Evolutionary conservation across 2,888 invertebrate species (phyloP), one percentile per base, ranked within the genome.

Genomic region (Geotrupes spiniger): DNA sequence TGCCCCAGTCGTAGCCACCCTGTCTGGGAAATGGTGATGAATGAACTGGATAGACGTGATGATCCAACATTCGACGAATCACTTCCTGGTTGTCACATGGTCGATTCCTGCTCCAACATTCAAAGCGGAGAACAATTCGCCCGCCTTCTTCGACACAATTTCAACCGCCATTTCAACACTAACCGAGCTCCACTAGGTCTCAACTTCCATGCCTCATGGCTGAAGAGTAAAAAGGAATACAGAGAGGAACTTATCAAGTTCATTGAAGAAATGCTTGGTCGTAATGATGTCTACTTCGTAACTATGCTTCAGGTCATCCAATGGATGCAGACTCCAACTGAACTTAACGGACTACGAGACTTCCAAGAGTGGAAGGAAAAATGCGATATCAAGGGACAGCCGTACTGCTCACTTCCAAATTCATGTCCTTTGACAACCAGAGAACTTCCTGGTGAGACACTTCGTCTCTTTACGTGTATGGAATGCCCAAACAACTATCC

Each of bases 11-110:
- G 87, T 69, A 89, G 89, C 64, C 93, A 94, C 66, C 92, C 93
- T 16, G 91, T 94, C 31, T 94, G 94, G 94, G 94, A 94, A 76
- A 93, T 94, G 85, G 93, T 93, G 42, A 92, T 94, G 91, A 94
- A 94, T 70, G 94, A 94, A 71, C 75, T 94, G 61, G 93, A 94
- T 74, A 84, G 93, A 72, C 83, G 94, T 73, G 93, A 94, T 71
- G 93, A 94, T 67, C 93, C 93, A 2, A 89, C 89, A 3, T 93
- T 93, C 70, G 94, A 94, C 66, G 94, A 94, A 73, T 90, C 90
- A 2, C 78, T 94, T 47, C 92, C 93, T 27, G 92, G 93, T 82
- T 93, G 93, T 74, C 92, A 93, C 74, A 92, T 93, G 80, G 92
- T 94, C 0, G 93, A 93, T 71, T 92, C 92, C 17, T 94, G 94